These are phyloP conservation scores for Drosophila ananassae DNA, from an alignment of 1,140 invertebrate genomes.

Conservation along the genomic window DNA sequence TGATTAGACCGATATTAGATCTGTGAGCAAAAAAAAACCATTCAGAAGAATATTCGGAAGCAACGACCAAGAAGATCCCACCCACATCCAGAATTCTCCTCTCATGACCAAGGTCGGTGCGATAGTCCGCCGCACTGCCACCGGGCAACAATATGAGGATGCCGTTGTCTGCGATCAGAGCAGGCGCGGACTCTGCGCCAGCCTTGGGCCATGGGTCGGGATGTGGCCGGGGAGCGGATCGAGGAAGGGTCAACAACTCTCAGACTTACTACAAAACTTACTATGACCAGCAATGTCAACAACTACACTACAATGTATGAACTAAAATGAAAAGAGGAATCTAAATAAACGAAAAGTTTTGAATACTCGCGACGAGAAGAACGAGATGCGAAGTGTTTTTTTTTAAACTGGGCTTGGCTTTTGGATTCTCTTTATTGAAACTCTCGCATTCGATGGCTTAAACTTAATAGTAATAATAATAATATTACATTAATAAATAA, in stretches of 20 bases:
- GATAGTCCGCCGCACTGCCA: slow-evolving; percentile 33
- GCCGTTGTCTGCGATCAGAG: slow-evolving; percentile 54
- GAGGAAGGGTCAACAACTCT: slow-evolving; percentile 30
- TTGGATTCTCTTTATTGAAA: slow-evolving; percentile 60
- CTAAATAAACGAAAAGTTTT: slow-evolving; percentile 78
- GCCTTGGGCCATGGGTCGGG: slow-evolving; percentile 27
- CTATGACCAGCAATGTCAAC: slow-evolving; percentile 54
- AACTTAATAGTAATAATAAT: slow-evolving; percentile 68
- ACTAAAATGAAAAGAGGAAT: slow-evolving; percentile 49
- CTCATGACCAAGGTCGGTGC: slow-evolving; percentile 6
- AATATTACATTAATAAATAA: slow-evolving; percentile 73
- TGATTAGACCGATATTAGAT: slow-evolving; percentile 3
- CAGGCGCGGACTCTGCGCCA: slow-evolving; percentile 42
- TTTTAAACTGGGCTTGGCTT: slow-evolving; percentile 11
- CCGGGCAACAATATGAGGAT: slow-evolving; percentile 69
- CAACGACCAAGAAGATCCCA: neutral
- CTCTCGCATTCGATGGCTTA: slow-evolving; percentile 60
- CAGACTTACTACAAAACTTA: slow-evolving; percentile 58
- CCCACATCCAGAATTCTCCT: slow-evolving; percentile 7
- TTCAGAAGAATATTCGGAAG: neutral
- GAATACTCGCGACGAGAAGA: slow-evolving; percentile 75
- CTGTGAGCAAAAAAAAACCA: slow-evolving; percentile 19
- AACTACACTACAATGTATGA: slow-evolving; percentile 59
- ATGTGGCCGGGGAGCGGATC: slow-evolving; percentile 8
- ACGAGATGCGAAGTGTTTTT: slow-evolving; percentile 8